Evolutionary conservation across 2,113 vertebrate species (phyloP).

Genomic region (Rhinoderma darwinii): DNA sequence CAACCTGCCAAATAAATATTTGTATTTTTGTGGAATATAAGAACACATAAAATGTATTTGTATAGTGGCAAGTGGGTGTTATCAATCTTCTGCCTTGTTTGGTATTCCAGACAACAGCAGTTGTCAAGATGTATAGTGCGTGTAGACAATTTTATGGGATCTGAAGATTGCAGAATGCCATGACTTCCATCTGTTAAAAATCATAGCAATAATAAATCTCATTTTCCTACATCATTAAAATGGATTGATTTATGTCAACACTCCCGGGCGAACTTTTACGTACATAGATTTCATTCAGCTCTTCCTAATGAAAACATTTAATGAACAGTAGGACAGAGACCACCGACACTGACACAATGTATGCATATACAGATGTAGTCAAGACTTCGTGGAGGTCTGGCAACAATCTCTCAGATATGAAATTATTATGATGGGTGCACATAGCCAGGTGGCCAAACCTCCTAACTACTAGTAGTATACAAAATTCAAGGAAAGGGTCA

Average conservation of each 20-base stretch:
- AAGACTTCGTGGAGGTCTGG: too few species aligned
- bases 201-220: constrained; percentile 12
- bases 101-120: constrained; percentile 1
- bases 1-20: neutral
- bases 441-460: too few species aligned
- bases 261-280: neutral
- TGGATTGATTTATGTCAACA: constrained; percentile 35
- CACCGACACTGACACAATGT: neutral
- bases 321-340: neutral
- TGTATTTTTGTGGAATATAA: constrained; percentile 9
- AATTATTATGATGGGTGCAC: too few species aligned
- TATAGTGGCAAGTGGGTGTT: neutral
- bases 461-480: too few species aligned
- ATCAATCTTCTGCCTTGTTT: neutral
- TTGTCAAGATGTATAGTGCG: neutral
- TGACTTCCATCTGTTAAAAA: constrained; percentile 36
- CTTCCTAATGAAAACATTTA: neutral
- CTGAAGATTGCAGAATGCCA: neutral
- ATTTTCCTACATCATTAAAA: constrained; percentile 21
- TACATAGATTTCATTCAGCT: neutral
- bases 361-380: neutral
- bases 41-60: constrained; percentile 5
- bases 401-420: too few species aligned
- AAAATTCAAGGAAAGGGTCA: too few species aligned
- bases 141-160: constrained; percentile 22